Percentiles rank a stretch among this genome's conserved stretches.
phyloP scores from a whole-genome alignment of 2,113 vertebrate species.

The Poeciliopsis occidentalis region DNA sequence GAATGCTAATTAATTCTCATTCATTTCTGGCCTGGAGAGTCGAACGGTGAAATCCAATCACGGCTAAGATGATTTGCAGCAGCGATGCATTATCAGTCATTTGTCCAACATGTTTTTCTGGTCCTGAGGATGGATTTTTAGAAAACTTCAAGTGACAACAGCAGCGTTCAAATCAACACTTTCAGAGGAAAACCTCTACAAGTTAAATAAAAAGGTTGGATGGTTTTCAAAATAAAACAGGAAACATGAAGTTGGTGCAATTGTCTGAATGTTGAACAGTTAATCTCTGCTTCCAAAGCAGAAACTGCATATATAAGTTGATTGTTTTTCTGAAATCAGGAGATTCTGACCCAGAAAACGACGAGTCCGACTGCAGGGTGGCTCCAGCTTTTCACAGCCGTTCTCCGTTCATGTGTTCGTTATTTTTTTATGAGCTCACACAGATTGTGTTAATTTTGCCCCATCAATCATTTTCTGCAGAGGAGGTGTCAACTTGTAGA shows the following conservation, averaged over 20 bases:
- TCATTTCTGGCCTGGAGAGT: slow-evolving; percentile 16
- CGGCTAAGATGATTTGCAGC: not conserved
- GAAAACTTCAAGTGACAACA: not conserved
- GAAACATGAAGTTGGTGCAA: too few relatives aligned
- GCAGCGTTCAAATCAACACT: not conserved
- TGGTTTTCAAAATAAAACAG: not conserved
- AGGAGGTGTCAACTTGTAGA: slow-evolving; percentile 24
- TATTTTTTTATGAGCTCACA: slow-evolving; percentile 6
- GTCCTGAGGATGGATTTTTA: not conserved
- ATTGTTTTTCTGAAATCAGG: not conserved
- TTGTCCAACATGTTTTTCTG: not conserved
- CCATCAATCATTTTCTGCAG: slow-evolving; percentile 22
- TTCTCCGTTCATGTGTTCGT: slow-evolving; percentile 9
- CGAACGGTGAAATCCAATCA: not conserved
- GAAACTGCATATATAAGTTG: not conserved
- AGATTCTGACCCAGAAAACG: not conserved
- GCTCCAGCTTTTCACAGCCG: not conserved
- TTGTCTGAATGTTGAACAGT: not conserved
- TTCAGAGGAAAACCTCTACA: not conserved
- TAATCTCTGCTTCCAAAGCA: not conserved
- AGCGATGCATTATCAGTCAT: not conserved
- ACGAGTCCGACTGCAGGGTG: not conserved
- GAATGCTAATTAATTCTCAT: slow-evolving; percentile 21
- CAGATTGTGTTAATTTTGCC: not conserved
- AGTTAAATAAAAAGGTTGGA: not conserved